Evolutionary conservation across 1,140 invertebrate species (phyloP).

Genomic region (Dolichoris vasculosae): DNA sequence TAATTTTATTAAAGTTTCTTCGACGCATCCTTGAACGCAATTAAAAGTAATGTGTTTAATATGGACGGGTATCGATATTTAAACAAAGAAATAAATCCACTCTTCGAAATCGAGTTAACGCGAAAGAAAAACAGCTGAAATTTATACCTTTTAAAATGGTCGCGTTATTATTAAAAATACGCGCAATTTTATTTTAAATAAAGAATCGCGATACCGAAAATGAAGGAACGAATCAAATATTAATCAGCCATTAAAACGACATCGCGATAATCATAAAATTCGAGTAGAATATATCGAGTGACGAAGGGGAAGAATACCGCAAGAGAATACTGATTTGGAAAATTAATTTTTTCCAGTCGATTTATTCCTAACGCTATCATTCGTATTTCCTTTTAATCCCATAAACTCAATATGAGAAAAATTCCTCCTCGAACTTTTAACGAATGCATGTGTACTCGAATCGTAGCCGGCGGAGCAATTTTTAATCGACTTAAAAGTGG

Average conservation of each 20-base stretch:
- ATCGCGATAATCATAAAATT: not conserved
- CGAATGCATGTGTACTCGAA: not conserved
- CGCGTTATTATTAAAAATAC: no score
- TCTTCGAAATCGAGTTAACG: not conserved
- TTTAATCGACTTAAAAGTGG: constrained; percentile 46
- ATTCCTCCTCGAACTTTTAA: not conserved
- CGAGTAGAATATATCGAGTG: not conserved
- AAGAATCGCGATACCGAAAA: not conserved
- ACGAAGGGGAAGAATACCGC: not conserved
- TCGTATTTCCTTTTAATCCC: not conserved
- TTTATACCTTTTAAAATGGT: not conserved
- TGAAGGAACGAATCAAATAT: not conserved
- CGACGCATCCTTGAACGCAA: not conserved
- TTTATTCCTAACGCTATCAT: not conserved
- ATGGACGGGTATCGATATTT: not conserved
- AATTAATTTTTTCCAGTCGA: not conserved
- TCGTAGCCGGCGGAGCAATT: constrained; percentile 14
- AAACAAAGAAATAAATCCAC: not conserved
- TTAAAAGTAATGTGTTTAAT: not conserved
- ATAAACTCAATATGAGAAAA: not conserved
- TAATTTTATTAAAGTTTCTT: not conserved
- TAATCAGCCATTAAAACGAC: not conserved
- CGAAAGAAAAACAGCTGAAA: not conserved
- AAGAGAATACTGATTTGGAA: not conserved
- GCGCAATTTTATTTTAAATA: no score